Conservation (phyloP, 2,888 invertebrate genomes). For the Agrochola lychnidis region DNA sequence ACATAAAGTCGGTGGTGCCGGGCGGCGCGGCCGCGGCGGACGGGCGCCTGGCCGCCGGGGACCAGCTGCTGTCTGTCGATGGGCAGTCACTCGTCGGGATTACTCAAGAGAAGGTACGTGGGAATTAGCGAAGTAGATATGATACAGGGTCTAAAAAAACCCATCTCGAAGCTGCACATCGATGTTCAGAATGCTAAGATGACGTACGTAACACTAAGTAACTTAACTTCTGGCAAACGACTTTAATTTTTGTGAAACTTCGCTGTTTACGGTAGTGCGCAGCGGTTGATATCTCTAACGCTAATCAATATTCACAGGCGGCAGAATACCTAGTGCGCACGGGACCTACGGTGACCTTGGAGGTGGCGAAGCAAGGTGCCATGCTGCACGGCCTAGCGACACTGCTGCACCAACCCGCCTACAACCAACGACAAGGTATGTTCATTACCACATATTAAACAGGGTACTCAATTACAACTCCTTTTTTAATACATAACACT, state of each 20-base stretch:
- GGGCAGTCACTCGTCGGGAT: constrained; percentile 98
- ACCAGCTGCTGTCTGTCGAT: constrained; percentile 98
- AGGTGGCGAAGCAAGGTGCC: constrained; percentile 99
- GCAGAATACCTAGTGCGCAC: constrained; percentile 98
- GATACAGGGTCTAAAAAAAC: background rate
- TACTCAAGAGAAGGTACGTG: constrained; percentile 93
- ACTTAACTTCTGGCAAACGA: background rate
- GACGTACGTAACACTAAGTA: background rate
- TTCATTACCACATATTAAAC: background rate
- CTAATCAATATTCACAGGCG: constrained; percentile 90
- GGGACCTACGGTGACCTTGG: constrained; percentile 97
- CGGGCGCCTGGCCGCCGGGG: constrained; percentile 98
- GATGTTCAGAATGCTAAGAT: too few species aligned
- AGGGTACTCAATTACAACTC: background rate
- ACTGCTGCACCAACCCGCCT: constrained; percentile 95
- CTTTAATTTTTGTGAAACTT: background rate
- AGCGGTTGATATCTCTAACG: background rate
- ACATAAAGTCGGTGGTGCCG: constrained; percentile 99
- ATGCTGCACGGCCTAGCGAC: constrained; percentile 99
- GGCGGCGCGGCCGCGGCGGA: constrained; percentile 98
- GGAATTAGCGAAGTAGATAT: too few species aligned
- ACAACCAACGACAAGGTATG: constrained; percentile 84
- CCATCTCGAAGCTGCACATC: background rate
- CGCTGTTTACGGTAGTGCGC: background rate
- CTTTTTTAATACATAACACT: background rate